Base-by-base conservation (phyloP, 2,113 vertebrate species). In the Rhinogobius similis region DNA sequence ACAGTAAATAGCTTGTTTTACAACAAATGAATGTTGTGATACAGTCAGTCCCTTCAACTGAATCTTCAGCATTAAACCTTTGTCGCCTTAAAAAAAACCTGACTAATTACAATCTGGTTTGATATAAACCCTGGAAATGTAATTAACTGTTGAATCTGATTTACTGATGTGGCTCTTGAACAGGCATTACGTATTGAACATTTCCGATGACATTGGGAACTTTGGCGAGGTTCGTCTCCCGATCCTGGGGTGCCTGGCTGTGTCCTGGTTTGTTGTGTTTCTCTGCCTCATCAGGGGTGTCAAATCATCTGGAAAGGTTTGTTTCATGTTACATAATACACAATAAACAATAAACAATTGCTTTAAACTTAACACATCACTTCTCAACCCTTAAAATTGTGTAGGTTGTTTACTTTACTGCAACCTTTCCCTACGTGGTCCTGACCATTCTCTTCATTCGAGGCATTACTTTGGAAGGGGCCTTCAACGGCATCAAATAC, bases 381-480 rank as follows among this genome's bases (percentile, higher is more conserved):
- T 61, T 46, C 55, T 73, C 32, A 50, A 50, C 44, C 48, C 10
- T 79, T 61, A 85, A 8, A 18, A 29, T 29, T 18, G 0, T 29
- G 14, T n/a, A 99, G 98, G 97, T 99, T 86, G 97, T 99, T 71
- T 99, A 99, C 86, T 98, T 99, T 91, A 99, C 97, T 1, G 97
- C 98, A 66, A 99, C 98, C 0, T 99, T 99, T 82, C 98, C 97
- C 8, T 99, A 98, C 0, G 88, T 99, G 73, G 97, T 99, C 85
- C 91, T 99, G 86, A 99, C 97, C 83, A 98, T 99, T 92, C 94
- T 99, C 77, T 99, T 99, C 0, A 92, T 99, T 79, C 94, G 96
- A 0, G 98, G 98, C 21, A 95, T 99, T 85, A 99, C 96, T 0
- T 88, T 99, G 91, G 96, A 99, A 0, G 98, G 98, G 52, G 95